These are phyloP conservation scores for Neodiprion lecontei DNA, from an alignment of 1,140 invertebrate genomes.

Conservation along the genomic window DNA sequence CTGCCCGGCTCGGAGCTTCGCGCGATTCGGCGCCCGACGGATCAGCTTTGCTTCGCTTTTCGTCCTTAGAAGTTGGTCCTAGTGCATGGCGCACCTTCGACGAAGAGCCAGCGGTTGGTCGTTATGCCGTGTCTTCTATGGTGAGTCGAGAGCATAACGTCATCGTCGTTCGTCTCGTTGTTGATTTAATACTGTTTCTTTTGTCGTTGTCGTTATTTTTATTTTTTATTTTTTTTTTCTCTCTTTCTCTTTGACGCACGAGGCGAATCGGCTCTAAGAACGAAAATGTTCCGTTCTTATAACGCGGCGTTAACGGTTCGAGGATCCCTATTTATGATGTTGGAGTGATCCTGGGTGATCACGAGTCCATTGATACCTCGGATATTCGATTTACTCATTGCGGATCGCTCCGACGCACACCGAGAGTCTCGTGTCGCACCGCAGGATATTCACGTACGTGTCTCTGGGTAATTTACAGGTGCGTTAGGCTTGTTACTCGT, in stretches of 20 bases:
- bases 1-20: too few relatives aligned
- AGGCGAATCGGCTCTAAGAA: background rate
- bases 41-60: too few relatives aligned
- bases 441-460: slow-evolving; percentile 26
- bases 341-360: background rate
- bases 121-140: background rate
- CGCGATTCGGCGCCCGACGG: too few relatives aligned
- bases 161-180: background rate
- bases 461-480: background rate
- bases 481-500: too few relatives aligned
- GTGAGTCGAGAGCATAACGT: background rate
- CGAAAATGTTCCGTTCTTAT: background rate
- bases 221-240: background rate
- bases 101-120: too few relatives aligned
- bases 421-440: slow-evolving; percentile 16
- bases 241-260: background rate
- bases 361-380: background rate
- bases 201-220: background rate
- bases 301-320: background rate
- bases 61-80: too few relatives aligned
- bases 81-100: too few relatives aligned
- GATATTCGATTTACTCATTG: background rate
- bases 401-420: background rate
- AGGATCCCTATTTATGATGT: background rate
- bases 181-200: background rate